Conservation (phyloP, 2,888 invertebrate genomes). For the Ellobium chinense region DNA sequence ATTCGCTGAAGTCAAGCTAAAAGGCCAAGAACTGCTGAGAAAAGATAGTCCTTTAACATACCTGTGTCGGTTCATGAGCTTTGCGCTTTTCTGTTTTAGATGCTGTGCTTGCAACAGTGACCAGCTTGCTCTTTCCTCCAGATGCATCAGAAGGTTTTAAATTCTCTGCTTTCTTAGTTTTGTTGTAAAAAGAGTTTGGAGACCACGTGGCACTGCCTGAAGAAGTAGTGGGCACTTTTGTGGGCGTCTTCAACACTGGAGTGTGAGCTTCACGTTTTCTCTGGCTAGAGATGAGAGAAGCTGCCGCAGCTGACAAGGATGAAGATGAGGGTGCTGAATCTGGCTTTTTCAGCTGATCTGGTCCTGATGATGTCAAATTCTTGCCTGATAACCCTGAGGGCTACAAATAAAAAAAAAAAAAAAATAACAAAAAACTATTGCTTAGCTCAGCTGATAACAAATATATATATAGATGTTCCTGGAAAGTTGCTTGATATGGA, state of each 20-base stretch:
- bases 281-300: neutral
- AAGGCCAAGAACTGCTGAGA: too few species aligned
- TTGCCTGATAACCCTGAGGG: neutral
- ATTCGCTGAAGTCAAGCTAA: too few species aligned
- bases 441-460: too few species aligned
- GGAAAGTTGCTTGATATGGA: too few species aligned
- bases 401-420: too few species aligned
- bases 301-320: constrained; percentile 24
- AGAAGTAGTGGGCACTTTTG: neutral
- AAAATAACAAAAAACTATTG: too few species aligned
- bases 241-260: constrained; percentile 22
- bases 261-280: constrained; percentile 40
- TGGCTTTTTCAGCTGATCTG: too few species aligned
- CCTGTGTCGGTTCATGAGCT: constrained; percentile 43
- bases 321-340: neutral
- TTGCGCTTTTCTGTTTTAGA: constrained; percentile 67
- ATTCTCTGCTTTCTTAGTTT: neutral
- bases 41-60: too few species aligned
- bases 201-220: neutral
- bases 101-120: constrained; percentile 62
- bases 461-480: too few species aligned
- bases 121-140: neutral
- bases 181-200: constrained; percentile 40
- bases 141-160: neutral
- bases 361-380: neutral